These are phyloP conservation scores for Psilopogon haemacephalus DNA, from an alignment of 2,113 vertebrate species.

Conservation along the genomic window DNA sequence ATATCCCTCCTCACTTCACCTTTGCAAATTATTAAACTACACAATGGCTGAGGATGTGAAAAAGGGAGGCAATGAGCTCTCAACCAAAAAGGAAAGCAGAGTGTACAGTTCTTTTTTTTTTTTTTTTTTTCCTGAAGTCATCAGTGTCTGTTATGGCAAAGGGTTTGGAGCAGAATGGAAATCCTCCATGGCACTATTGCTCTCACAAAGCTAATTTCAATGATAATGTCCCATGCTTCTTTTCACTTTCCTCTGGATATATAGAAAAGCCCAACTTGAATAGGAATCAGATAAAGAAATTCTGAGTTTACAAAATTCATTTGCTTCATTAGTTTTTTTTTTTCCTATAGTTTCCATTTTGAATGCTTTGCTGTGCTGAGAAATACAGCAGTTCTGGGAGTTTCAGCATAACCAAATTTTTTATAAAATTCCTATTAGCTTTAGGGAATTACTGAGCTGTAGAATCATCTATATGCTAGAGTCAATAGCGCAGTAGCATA, in stretches of 20 bases:
- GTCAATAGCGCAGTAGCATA: neutral
- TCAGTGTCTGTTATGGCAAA: neutral
- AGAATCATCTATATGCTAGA: neutral
- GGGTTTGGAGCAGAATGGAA: neutral
- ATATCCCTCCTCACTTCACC: neutral
- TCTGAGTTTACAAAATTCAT: neutral
- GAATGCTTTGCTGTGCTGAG: neutral
- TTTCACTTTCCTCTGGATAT: neutral
- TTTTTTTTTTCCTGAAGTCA: neutral
- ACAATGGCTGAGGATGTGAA: neutral
- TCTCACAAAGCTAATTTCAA: slow-evolving; percentile 3
- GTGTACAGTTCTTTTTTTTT: neutral
- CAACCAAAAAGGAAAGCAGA: neutral
- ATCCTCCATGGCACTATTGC: neutral
- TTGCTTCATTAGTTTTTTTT: neutral
- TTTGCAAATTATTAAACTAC: slow-evolving; percentile 14
- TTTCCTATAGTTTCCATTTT: slow-evolving; percentile 6
- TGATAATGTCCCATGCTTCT: neutral
- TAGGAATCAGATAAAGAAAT: neutral
- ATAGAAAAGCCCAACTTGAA: neutral
- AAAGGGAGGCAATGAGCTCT: neutral
- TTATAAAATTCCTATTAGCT: neutral
- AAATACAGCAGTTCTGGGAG: neutral
- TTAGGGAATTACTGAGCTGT: neutral
- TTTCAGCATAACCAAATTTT: neutral